These are phyloP conservation scores for Echiichthys vipera DNA, from an alignment of 2,797 vertebrate genomes.

Conservation along the genomic window DNA sequence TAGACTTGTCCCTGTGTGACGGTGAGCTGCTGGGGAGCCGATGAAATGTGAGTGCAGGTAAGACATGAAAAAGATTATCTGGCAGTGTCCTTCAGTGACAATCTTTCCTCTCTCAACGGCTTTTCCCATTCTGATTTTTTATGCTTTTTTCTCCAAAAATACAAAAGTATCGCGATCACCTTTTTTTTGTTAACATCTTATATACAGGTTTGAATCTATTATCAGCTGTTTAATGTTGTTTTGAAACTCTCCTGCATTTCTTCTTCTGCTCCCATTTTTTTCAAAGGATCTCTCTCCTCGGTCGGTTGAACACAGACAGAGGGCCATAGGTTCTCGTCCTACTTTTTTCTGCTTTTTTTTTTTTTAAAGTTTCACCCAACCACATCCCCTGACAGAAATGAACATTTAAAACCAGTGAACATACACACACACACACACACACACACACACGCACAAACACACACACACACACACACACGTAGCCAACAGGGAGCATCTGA, in stretches of 20 bases:
- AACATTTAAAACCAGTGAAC: slow-evolving; percentile 78
- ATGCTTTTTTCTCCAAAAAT: slow-evolving; percentile 79
- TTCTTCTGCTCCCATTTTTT: slow-evolving; percentile 74
- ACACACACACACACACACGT: slow-evolving; percentile 24
- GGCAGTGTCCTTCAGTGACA: slow-evolving; percentile 74
- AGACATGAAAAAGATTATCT: slow-evolving; percentile 65
- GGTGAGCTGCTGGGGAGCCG: slow-evolving; percentile 54
- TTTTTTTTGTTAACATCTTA: slow-evolving; percentile 62
- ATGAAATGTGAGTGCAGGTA: slow-evolving; percentile 33
- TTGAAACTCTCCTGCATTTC: slow-evolving; percentile 65
- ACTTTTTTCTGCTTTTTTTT: slow-evolving; percentile 79
- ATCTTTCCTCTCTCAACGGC: slow-evolving; percentile 51
- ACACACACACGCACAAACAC: slow-evolving; percentile 8
- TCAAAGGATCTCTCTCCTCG: slow-evolving; percentile 57
- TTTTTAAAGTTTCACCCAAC: slow-evolving; percentile 69
- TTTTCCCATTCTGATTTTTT: slow-evolving; percentile 67
- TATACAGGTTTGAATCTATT: slow-evolving; percentile 79
- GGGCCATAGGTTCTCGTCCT: slow-evolving; percentile 78
- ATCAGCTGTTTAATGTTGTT: slow-evolving; percentile 57
- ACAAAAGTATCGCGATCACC: slow-evolving; percentile 74
- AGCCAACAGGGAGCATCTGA: slow-evolving; percentile 80
- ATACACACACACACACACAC: slow-evolving; percentile 20
- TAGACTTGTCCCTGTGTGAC: slow-evolving; percentile 67
- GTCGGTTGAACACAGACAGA: slow-evolving; percentile 61
- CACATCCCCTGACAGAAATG: slow-evolving; percentile 74